These are phyloP conservation scores for Sylvilagus floridanus DNA, from an alignment of 2,797 vertebrate genomes.

Conservation along the genomic window DNA sequence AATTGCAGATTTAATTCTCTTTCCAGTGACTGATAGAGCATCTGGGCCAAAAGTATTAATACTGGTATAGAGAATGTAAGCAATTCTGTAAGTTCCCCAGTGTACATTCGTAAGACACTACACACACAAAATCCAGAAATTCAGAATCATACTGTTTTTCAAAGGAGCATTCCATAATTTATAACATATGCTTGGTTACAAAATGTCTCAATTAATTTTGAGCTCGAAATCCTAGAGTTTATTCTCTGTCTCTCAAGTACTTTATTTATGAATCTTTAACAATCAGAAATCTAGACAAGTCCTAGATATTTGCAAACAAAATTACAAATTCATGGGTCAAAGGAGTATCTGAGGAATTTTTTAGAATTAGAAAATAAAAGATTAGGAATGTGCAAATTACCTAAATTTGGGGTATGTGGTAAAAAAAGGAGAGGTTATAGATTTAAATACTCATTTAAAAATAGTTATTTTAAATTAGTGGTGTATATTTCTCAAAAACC, in stretches of 20 bases:
- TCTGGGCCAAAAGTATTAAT: background rate
- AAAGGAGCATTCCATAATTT: background rate
- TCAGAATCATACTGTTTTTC: background rate
- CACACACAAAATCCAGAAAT: too few relatives aligned
- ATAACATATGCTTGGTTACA: background rate
- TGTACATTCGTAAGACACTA: background rate
- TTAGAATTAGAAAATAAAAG: background rate
- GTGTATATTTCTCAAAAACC: background rate
- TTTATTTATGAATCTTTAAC: background rate
- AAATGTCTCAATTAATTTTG: background rate
- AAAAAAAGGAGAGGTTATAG: background rate
- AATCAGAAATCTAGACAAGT: background rate
- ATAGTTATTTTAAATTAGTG: background rate
- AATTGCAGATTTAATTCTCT: background rate
- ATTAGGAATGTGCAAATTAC: background rate
- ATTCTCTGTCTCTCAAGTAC: background rate
- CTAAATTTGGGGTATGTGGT: background rate
- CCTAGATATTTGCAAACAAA: background rate
- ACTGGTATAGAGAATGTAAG: background rate
- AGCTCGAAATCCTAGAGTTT: background rate
- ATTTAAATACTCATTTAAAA: background rate
- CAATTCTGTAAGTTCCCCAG: background rate
- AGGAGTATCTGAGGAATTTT: background rate
- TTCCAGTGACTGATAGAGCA: background rate
- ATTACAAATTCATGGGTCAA: background rate